Conservation (phyloP, 2,888 invertebrate genomes). For the Nymphalis polychloros region DNA sequence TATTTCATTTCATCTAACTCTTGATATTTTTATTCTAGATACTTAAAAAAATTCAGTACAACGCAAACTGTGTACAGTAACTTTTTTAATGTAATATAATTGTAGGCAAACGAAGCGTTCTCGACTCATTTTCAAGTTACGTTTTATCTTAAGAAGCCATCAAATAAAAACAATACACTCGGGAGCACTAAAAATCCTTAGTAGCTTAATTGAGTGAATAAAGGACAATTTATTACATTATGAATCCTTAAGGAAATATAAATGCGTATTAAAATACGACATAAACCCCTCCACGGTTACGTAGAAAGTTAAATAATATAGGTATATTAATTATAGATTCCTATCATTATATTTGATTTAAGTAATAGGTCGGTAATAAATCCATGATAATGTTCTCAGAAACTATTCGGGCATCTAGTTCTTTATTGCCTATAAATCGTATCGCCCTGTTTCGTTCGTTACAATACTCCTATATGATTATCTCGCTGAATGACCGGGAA, state of each 20-base stretch:
- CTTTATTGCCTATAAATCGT: slow-evolving; percentile 35
- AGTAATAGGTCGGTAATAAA: slow-evolving; percentile 29
- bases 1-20: no score
- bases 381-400: slow-evolving; percentile 26
- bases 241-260: neutral
- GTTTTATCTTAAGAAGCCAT: neutral
- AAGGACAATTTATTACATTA: neutral
- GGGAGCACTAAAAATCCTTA: neutral
- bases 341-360: slow-evolving; percentile 31
- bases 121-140: neutral
- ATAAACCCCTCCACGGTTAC: neutral
- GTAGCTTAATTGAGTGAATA: neutral
- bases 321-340: neutral
- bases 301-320: neutral
- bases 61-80: no score
- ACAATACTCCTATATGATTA: neutral
- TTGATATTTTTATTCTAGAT: no score
- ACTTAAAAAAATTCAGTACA: no score
- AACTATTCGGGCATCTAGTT: slow-evolving; percentile 33
- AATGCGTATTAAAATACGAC: neutral
- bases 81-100: no score
- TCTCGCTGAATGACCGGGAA: neutral
- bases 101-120: no score
- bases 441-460: slow-evolving; percentile 14
- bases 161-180: neutral